These are phyloP conservation scores for Platysteira castanea DNA, from an alignment of 2,113 vertebrate species.

Conservation along the genomic window DNA sequence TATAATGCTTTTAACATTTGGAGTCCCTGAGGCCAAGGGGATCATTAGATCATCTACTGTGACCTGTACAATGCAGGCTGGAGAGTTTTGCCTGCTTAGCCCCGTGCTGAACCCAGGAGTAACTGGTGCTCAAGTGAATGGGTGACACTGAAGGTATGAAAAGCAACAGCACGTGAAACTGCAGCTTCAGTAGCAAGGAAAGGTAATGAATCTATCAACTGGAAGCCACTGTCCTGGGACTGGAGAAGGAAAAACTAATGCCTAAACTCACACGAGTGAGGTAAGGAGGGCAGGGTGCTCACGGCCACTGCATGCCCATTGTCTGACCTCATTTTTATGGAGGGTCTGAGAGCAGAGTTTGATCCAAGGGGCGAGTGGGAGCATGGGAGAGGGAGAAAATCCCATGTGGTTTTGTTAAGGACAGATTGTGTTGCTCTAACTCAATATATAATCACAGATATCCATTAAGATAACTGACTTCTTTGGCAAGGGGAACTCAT, in stretches of 20 bases:
- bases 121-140: neutral
- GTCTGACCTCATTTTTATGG: neutral
- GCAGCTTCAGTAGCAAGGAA: neutral
- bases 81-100: slow-evolving; percentile 27
- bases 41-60: slow-evolving; percentile 47
- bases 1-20: slow-evolving; percentile 51
- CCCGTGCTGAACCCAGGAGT: neutral
- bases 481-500: neutral
- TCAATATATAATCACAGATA: neutral
- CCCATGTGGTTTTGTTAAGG: neutral
- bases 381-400: neutral
- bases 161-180: neutral
- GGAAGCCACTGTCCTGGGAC: neutral
- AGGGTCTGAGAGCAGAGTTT: neutral
- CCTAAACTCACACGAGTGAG: neutral
- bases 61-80: neutral
- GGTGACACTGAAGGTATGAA: neutral
- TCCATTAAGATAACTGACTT: neutral
- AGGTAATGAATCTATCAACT: slow-evolving; percentile 14
- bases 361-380: neutral
- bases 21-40: slow-evolving; percentile 18
- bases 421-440: neutral
- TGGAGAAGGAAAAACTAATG: neutral
- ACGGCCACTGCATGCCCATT: neutral
- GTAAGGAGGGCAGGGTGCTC: neutral